These are phyloP conservation scores for Pteronotus mesoamericanus DNA, from an alignment of 2,797 vertebrate genomes.

Conservation along the genomic window DNA sequence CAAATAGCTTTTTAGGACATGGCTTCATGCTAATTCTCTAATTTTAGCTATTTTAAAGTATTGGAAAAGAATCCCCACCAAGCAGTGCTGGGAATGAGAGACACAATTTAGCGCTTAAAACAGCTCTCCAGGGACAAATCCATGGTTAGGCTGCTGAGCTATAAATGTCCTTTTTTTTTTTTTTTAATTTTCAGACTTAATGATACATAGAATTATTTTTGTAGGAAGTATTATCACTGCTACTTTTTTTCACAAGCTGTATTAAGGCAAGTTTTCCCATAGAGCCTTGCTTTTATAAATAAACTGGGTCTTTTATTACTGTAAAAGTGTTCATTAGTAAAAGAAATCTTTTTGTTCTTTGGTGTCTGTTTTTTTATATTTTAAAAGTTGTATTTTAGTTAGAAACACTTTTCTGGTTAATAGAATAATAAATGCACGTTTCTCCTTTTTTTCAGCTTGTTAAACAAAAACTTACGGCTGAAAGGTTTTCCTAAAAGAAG, in stretches of 20 bases:
- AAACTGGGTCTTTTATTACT: conserved; percentile 26
- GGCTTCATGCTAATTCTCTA: conserved; percentile 50
- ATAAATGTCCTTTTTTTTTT: not conserved
- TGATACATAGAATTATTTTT: conserved; percentile 58
- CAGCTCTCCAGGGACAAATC: not conserved
- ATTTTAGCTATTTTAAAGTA: conserved; percentile 49
- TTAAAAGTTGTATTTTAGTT: not conserved
- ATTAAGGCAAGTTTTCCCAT: conserved; percentile 28
- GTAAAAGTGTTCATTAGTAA: conserved; percentile 39
- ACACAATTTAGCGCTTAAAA: conserved; percentile 37
- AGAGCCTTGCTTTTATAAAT: conserved; percentile 38
- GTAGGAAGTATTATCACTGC: conserved; percentile 33
- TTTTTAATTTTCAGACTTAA: conserved; percentile 61
- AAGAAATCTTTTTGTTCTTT: not conserved
- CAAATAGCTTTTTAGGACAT: conserved; percentile 45
- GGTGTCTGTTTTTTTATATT: conserved; percentile 14
- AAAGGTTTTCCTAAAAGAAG: not conserved
- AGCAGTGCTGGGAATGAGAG: not conserved
- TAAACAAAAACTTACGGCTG: not conserved
- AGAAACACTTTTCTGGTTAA: not conserved
- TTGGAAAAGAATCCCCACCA: conserved; percentile 3
- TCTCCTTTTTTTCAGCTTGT: not conserved
- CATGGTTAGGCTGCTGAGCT: not conserved
- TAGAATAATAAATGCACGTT: not conserved
- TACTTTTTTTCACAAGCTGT: conserved; percentile 18